Conservation (phyloP, 2,113 vertebrate species). For the Chionodraco myersi region DNA sequence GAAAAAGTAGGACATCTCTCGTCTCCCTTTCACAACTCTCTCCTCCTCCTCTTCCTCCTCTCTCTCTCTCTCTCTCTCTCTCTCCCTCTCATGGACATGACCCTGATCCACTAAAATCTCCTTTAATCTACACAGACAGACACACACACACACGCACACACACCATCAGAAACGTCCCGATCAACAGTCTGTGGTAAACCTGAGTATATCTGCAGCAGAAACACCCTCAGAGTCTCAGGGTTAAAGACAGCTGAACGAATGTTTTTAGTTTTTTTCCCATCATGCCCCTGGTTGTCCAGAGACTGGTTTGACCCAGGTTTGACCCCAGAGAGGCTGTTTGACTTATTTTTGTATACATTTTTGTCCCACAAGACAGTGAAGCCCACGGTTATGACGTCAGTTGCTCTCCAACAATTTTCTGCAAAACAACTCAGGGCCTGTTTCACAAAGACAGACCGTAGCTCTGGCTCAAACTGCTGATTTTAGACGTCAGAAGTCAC, state of each 20-base stretch:
- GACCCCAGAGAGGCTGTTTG: not conserved
- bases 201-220: not conserved
- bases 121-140: constrained; percentile 5
- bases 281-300: constrained; percentile 47
- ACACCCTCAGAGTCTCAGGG: constrained; percentile 16
- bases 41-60: not conserved
- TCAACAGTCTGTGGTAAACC: constrained; percentile 1
- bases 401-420: not conserved
- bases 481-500: too few relatives aligned
- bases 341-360: not conserved
- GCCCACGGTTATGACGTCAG: not conserved
- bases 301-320: not conserved
- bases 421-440: not conserved
- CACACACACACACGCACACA: not conserved
- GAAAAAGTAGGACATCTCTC: constrained; percentile 46
- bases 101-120: constrained; percentile 16
- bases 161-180: not conserved
- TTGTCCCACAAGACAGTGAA: constrained; percentile 4
- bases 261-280: constrained; percentile 50
- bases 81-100: constrained; percentile 4
- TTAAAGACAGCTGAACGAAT: constrained; percentile 48
- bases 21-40: not conserved
- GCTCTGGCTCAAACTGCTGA: too few relatives aligned
- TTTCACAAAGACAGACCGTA: too few relatives aligned
- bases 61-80: not conserved